phyloP scores from a whole-genome alignment of 2,797 vertebrate species.

The Tokudaia tokunoshimensis region DNA sequence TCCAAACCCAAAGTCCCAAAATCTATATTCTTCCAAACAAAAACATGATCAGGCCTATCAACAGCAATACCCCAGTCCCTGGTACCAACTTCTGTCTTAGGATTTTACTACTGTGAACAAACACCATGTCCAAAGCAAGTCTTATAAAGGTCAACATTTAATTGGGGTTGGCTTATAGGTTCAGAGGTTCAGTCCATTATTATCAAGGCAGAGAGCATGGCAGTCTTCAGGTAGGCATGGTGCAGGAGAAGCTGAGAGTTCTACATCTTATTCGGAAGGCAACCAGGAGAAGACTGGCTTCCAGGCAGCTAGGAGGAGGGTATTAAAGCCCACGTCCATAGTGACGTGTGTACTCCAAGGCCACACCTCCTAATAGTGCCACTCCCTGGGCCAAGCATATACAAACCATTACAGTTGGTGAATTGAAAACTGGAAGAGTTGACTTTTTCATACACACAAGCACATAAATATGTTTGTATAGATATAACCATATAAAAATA shows the following conservation, averaged over 20 bases:
- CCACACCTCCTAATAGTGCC: not conserved
- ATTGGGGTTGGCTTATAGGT: not conserved
- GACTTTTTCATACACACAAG: not conserved
- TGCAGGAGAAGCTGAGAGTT: not conserved
- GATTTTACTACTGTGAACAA: not conserved
- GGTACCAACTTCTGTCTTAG: not conserved
- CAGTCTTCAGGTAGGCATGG: not conserved
- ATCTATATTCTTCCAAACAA: not conserved
- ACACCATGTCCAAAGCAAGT: not conserved
- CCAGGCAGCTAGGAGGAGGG: not conserved
- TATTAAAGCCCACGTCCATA: not conserved
- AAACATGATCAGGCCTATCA: not conserved
- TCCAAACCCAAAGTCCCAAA: not conserved
- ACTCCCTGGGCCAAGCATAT: not conserved
- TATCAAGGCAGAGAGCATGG: not conserved
- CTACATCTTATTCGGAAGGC: not conserved
- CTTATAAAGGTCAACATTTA: not conserved
- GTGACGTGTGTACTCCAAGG: not conserved
- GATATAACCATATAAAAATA: slow-evolving; percentile 10
- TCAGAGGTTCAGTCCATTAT: not conserved
- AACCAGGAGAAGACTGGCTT: not conserved
- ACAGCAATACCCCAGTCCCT: not conserved
- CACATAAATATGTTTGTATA: not conserved
- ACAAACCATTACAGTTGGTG: not conserved
- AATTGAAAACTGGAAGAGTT: not conserved